phyloP scores from a whole-genome alignment of 2,888 invertebrate species.

The Cephus sareptanus region DNA sequence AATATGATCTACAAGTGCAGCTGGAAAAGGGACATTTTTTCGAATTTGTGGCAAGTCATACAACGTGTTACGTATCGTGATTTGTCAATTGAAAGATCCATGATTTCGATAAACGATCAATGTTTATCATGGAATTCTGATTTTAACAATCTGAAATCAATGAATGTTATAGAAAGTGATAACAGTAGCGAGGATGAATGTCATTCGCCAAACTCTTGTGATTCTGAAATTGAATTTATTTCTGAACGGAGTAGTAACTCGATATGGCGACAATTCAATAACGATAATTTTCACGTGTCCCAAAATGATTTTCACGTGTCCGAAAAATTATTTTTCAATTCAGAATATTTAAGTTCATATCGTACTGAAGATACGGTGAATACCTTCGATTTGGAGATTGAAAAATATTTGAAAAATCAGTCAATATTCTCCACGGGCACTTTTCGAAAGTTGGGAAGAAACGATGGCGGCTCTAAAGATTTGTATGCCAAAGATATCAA shows the following conservation, averaged over 20 bases:
- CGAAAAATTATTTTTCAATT: not conserved
- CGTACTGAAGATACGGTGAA: slow-evolving; percentile 11
- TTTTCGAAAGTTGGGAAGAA: not conserved
- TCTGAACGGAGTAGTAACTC: not conserved
- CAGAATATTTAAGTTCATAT: not conserved
- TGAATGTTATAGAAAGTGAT: not conserved
- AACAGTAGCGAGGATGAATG: not conserved
- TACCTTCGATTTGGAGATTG: slow-evolving; percentile 31
- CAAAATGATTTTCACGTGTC: not conserved
- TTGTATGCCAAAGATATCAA: not conserved
- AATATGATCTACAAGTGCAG: not conserved
- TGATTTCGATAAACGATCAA: not conserved
- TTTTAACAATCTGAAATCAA: not conserved
- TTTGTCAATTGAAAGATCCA: not conserved
- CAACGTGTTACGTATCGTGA: not conserved
- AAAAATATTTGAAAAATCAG: slow-evolving; percentile 22
- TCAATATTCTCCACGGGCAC: slow-evolving; percentile 7
- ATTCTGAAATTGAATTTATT: not conserved
- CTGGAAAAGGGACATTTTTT: not conserved
- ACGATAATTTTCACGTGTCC: not conserved
- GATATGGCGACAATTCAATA: not conserved
- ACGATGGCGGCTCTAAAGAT: not conserved
- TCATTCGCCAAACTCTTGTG: not conserved
- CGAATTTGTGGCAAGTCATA: not conserved
- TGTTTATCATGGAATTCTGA: not conserved